Conservation (phyloP, 2,797 vertebrate genomes). For the Octomys mimax region DNA sequence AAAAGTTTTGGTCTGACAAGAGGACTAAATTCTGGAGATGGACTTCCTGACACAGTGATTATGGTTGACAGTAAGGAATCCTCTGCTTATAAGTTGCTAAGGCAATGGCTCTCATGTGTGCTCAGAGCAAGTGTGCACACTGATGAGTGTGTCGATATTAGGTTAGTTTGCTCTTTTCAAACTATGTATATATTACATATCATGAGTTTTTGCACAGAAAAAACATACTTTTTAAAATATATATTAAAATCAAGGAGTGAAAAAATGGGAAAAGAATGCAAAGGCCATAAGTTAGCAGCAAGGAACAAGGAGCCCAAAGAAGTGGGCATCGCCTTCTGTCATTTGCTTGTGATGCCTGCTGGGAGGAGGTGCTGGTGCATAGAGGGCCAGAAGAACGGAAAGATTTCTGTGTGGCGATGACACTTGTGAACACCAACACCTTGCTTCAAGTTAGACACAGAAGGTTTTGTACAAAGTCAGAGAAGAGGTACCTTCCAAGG, state of each 20-base stretch:
- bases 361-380: neutral
- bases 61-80: neutral
- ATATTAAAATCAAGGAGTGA: neutral
- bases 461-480: neutral
- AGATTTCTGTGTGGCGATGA: neutral
- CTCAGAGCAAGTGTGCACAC: neutral
- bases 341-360: neutral
- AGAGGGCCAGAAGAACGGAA: slow-evolving; percentile 21
- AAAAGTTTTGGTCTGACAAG: neutral
- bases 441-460: slow-evolving; percentile 9
- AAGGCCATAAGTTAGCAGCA: neutral
- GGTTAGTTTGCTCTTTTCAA: neutral
- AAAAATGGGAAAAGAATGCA: neutral
- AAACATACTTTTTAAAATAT: neutral
- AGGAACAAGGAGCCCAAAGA: neutral
- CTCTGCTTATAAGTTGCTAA: neutral
- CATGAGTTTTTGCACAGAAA: neutral
- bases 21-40: neutral
- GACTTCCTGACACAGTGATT: neutral
- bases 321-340: neutral
- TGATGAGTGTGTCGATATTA: neutral
- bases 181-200: neutral
- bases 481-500: neutral
- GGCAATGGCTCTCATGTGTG: neutral
- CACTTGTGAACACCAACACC: neutral